Evolutionary conservation across 1,140 invertebrate species (phyloP).

Genomic region (Eubasilissa regina): DNA sequence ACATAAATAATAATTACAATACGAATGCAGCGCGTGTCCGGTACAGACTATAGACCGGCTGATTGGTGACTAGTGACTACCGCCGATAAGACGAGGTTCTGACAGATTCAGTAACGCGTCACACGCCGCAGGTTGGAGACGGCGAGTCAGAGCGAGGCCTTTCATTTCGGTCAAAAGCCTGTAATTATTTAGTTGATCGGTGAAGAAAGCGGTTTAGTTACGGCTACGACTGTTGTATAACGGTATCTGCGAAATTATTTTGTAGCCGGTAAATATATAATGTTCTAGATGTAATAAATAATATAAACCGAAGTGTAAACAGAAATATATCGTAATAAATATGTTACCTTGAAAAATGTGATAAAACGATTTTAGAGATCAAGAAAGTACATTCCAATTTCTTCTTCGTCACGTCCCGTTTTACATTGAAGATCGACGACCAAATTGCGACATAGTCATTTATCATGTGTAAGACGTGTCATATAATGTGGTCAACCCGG

Average conservation of each 20-base stretch:
- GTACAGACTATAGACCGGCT: background rate
- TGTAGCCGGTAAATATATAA: background rate
- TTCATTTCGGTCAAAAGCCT: conserved; percentile 20
- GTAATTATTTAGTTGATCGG: background rate
- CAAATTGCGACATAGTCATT: no score
- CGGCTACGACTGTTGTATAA: no score
- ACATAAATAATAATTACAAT: no score
- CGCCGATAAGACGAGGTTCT: background rate
- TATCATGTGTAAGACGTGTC: no score
- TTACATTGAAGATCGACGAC: no score
- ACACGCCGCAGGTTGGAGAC: conserved; percentile 12
- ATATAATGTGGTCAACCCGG: no score
- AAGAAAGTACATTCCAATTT: no score
- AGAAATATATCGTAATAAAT: background rate
- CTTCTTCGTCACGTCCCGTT: no score
- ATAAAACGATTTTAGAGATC: no score
- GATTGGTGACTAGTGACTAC: background rate
- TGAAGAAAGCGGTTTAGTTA: conserved; percentile 7
- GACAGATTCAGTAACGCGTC: conserved; percentile 8
- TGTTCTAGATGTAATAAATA: background rate
- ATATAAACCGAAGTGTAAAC: background rate
- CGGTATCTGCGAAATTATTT: background rate
- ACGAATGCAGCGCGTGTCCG: background rate
- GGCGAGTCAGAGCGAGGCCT: background rate
- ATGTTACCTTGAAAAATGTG: no score